Conservation (phyloP, 2,113 vertebrate species). For the Isichthys henryi region DNA sequence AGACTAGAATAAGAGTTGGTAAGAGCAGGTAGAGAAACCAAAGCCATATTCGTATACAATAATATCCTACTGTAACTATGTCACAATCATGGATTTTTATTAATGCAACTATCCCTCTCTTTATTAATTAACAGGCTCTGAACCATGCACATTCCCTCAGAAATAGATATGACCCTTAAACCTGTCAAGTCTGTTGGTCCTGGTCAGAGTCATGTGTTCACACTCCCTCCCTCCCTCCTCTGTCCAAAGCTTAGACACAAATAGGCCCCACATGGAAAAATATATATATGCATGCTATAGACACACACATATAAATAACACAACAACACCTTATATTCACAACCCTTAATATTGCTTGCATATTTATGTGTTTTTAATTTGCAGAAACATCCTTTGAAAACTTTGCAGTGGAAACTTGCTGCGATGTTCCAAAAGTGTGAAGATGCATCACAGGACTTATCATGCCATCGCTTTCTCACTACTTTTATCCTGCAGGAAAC, state of each 20-base stretch:
- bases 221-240: neutral
- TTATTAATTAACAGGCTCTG: neutral
- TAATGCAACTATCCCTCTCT: neutral
- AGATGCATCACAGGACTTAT: neutral
- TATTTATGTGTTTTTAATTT: neutral
- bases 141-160: neutral
- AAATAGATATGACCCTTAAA: neutral
- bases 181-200: neutral
- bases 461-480: neutral
- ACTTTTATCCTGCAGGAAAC: constrained; percentile 13
- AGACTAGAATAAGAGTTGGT: neutral
- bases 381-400: neutral
- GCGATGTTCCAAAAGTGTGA: neutral
- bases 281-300: neutral
- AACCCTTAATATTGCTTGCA: neutral
- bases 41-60: neutral
- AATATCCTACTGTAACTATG: neutral
- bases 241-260: neutral
- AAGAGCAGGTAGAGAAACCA: neutral
- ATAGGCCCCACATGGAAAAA: neutral
- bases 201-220: neutral
- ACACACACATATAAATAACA: neutral
- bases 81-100: neutral
- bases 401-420: neutral
- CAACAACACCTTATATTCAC: neutral